Base-by-base conservation (phyloP, 2,888 invertebrate species). In the Sphaerophoria rueppellii region DNA sequence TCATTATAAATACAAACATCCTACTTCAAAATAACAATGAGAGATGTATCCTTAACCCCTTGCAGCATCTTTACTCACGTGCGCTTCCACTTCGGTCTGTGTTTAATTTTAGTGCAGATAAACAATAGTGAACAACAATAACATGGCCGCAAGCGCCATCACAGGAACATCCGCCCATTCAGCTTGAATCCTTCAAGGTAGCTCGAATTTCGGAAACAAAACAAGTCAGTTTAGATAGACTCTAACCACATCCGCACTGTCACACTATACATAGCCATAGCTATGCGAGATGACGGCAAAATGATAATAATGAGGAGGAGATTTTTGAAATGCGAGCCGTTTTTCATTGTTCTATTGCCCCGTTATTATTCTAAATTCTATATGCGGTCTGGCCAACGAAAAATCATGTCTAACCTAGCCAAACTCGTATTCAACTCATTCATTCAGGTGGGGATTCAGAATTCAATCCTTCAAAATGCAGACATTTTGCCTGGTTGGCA, bases 301-400 rank as follows among this genome's bases (percentile, higher is more conserved):
- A 54, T 60, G 74, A 67, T 83, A 79, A 79, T 83, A 83, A 83
- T 83, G 79, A 79, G 79, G 43, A 58, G 50, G 48, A 65, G 14
- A 72, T 81, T 70, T 79, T 65, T 77, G 85, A 80, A 81, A 85
- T 85, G 73, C 76, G 58, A 80, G 65, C 67, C 70, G 12, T 80
- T 69, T 76, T 70, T 76, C 58, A 85, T 85, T 80, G 85, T 85
- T 72, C 80, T 80, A 71, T 50, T 52, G 67, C 63, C 24, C 24
- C 46, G 76, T 72, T 52, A 77, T 85, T 85, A 76, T 79, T 67
- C 67, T 34, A 35, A 52, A 40, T 54, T 63, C 24, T 24, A 24
- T 24, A 24, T 24, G 24, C 1, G 24, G 24, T 80, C 63, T 16
- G 55, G 60, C 67, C 60, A 79, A 52, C 58, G 34, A 71, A 70